Conservation (phyloP, 64 coral and sea anemone species). For the Exaiptasia diaphana region DNA sequence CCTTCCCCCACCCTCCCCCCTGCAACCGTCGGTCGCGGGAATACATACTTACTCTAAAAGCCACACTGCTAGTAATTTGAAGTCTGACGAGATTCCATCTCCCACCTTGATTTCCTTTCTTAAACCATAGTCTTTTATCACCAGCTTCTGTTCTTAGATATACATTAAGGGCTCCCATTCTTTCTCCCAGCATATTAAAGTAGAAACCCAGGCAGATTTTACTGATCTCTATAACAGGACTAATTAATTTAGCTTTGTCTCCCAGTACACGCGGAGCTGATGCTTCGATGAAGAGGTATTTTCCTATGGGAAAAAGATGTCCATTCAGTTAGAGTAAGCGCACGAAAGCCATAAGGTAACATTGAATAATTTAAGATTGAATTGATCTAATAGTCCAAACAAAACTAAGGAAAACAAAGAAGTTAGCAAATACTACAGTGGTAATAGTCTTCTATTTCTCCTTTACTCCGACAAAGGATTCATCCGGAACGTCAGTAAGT, state of each 20-base stretch:
- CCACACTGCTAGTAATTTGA: neutral
- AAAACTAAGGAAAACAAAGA: too few species aligned
- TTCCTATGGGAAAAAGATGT: too few species aligned
- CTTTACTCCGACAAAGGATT: too few species aligned
- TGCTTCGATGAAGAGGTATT: constrained; percentile 46
- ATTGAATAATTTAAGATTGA: too few species aligned
- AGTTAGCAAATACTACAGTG: too few species aligned
- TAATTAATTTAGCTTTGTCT: constrained; percentile 34
- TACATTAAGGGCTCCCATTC: constrained; percentile 40
- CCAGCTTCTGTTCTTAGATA: neutral
- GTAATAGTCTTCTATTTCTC: too few species aligned
- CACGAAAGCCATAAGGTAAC: too few species aligned
- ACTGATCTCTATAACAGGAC: neutral
- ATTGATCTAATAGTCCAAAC: too few species aligned
- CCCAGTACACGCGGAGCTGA: constrained; percentile 33
- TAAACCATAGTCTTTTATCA: constrained; percentile 31
- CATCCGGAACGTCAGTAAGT: too few species aligned
- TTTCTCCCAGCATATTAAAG: constrained; percentile 48
- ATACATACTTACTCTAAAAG: neutral
- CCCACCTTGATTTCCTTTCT: neutral
- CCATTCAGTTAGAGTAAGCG: too few species aligned
- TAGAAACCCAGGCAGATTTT: constrained; percentile 46
- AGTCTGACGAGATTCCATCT: constrained; percentile 25
- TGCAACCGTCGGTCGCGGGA: too few species aligned
- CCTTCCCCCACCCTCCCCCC: too few species aligned